Evolutionary conservation across 2,113 vertebrate genomes (phyloP).

Genomic region (Pelecanus crispus): DNA sequence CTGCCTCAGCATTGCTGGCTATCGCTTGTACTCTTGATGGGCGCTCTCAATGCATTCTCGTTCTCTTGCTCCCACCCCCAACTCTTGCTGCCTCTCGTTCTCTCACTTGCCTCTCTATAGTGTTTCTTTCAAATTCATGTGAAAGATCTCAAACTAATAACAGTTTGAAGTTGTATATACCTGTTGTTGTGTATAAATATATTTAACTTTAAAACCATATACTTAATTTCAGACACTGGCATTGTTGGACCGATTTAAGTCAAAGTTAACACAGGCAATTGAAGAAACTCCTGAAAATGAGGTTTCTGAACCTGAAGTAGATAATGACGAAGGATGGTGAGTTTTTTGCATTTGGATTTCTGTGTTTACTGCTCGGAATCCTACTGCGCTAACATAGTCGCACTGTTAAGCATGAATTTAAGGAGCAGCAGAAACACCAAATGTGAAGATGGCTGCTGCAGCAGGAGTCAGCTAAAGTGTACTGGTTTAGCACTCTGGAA

Average conservation of each 20-base stretch:
- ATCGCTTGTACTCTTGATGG: fast-evolving
- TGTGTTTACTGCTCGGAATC: not conserved
- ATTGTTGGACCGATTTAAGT: slow-evolving; percentile 87
- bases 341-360: slow-evolving; percentile 11
- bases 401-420: not conserved
- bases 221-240: slow-evolving; percentile 84
- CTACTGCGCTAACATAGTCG: not conserved
- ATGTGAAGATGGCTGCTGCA: not conserved
- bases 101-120: not conserved
- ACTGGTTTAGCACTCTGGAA: not conserved
- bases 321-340: slow-evolving; percentile 95
- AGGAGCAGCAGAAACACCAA: not conserved
- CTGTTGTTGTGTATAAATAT: not conserved
- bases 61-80: not conserved
- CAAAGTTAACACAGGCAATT: slow-evolving; percentile 90
- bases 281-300: slow-evolving; percentile 82
- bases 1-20: not conserved
- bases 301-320: slow-evolving; percentile 79
- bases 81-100: fast-evolving
- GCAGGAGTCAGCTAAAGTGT: not conserved
- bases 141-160: not conserved
- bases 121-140: not conserved
- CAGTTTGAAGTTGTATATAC: not conserved
- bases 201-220: not conserved
- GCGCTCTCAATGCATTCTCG: fast-evolving